Evolutionary conservation across 2,797 vertebrate genomes (phyloP).

Genomic region (Rhinophrynus dorsalis): DNA sequence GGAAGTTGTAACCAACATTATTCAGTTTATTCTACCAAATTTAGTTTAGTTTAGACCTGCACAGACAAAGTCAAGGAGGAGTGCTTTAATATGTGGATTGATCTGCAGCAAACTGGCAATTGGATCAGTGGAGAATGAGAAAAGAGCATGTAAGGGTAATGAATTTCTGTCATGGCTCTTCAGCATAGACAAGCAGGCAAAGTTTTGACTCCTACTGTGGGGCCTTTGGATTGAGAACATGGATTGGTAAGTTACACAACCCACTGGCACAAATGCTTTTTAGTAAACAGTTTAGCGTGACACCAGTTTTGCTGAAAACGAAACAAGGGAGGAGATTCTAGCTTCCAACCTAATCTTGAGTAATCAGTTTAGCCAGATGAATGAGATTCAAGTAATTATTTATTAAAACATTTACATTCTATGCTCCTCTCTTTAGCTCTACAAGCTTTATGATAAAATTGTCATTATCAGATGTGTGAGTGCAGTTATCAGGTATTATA

Average conservation of each 20-base stretch:
- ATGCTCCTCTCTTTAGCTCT: too few relatives aligned
- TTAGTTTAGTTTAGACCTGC: constrained; percentile 58
- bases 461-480: too few relatives aligned
- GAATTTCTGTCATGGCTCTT: constrained; percentile 48
- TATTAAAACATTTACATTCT: too few relatives aligned
- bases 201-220: constrained; percentile 48
- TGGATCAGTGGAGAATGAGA: constrained; percentile 56
- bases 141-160: constrained; percentile 59
- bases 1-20: constrained; percentile 71
- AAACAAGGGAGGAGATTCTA: constrained; percentile 9
- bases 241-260: constrained; percentile 61
- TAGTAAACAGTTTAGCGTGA: background rate
- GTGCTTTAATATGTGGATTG: constrained; percentile 53
- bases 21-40: constrained; percentile 56
- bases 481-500: too few relatives aligned
- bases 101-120: constrained; percentile 55
- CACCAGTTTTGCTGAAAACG: constrained; percentile 21
- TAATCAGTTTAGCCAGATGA: background rate
- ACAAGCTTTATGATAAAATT: too few relatives aligned
- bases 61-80: constrained; percentile 46
- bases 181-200: constrained; percentile 35
- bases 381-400: background rate
- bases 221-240: constrained; percentile 49
- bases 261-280: constrained; percentile 34
- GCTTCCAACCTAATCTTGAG: background rate